Conservation (phyloP, 2,888 invertebrate species). For the Drosophila meridiana region DNA sequence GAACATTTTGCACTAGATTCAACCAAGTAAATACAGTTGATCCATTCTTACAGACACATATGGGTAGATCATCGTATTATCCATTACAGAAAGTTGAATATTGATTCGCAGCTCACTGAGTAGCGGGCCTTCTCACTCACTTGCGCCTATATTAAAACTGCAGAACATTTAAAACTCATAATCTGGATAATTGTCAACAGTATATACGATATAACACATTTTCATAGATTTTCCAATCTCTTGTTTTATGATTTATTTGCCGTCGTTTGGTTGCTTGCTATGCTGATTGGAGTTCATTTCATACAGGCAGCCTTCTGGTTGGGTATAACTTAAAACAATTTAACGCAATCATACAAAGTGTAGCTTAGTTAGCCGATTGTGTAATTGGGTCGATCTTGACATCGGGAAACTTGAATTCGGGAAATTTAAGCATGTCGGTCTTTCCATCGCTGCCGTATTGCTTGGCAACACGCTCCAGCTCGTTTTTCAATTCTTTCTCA, state of each 20-base stretch:
- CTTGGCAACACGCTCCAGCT: constrained; percentile 92
- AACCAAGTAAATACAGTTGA: neutral
- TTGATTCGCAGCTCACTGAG: neutral
- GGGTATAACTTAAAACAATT: constrained; percentile 66
- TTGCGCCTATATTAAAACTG: neutral
- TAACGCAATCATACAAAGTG: constrained; percentile 37
- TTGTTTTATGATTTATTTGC: constrained; percentile 62
- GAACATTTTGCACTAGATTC: neutral
- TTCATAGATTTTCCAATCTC: constrained; percentile 28
- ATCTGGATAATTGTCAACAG: neutral
- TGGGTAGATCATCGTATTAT: neutral
- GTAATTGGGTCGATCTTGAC: constrained; percentile 89
- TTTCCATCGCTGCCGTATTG: constrained; percentile 91
- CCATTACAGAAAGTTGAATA: neutral
- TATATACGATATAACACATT: neutral
- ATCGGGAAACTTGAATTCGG: constrained; percentile 92
- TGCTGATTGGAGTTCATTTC: constrained; percentile 23
- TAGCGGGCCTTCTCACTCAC: too few relatives aligned
- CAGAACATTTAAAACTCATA: neutral
- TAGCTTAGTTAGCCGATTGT: constrained; percentile 57
- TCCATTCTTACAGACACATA: too few relatives aligned
- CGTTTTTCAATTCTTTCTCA: constrained; percentile 90
- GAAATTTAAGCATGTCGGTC: constrained; percentile 95
- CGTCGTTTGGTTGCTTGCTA: constrained; percentile 25
- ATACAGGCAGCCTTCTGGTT: constrained; percentile 30